Evolutionary conservation across 2,113 vertebrate genomes (phyloP).

Genomic region (Campylomormyrus tamandua): DNA sequence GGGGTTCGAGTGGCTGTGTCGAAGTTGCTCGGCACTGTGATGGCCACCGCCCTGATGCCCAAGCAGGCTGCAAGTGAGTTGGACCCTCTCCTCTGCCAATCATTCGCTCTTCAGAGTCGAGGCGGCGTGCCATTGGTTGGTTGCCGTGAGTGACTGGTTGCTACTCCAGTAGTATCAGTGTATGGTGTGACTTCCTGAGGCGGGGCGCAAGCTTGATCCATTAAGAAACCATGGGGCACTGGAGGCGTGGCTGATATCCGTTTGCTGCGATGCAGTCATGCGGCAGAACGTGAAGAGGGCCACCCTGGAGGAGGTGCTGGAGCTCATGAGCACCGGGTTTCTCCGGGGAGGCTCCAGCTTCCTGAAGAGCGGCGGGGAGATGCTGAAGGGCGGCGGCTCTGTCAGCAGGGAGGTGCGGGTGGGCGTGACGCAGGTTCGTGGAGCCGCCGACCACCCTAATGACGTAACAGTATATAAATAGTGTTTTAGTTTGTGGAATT

Average conservation of each 20-base stretch:
- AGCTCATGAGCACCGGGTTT: constrained; percentile 95
- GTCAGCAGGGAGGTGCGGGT: constrained; percentile 96
- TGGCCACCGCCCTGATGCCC: constrained; percentile 94
- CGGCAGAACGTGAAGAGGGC: constrained; percentile 94
- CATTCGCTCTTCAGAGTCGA: not conserved
- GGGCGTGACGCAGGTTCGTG: constrained; percentile 91
- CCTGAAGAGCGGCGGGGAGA: constrained; percentile 94
- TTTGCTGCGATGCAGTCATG: constrained; percentile 72
- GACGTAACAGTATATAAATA: not conserved
- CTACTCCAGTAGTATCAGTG: not conserved
- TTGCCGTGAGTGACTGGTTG: not conserved
- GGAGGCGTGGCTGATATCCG: not conserved
- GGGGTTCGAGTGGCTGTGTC: constrained; percentile 91
- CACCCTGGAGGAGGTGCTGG: constrained; percentile 89
- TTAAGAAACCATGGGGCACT: not conserved
- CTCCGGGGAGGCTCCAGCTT: constrained; percentile 93
- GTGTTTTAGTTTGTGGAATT: not conserved
- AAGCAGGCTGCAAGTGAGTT: constrained; percentile 88
- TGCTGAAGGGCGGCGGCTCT: constrained; percentile 93
- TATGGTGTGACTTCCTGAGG: not conserved
- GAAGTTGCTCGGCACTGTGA: constrained; percentile 87
- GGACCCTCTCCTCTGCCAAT: not conserved
- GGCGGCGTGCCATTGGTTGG: not conserved
- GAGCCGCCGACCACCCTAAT: not conserved
- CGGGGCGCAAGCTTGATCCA: not conserved